Evolutionary conservation across 2,797 vertebrate genomes (phyloP).

Genomic region (Propithecus deckenii): DNA sequence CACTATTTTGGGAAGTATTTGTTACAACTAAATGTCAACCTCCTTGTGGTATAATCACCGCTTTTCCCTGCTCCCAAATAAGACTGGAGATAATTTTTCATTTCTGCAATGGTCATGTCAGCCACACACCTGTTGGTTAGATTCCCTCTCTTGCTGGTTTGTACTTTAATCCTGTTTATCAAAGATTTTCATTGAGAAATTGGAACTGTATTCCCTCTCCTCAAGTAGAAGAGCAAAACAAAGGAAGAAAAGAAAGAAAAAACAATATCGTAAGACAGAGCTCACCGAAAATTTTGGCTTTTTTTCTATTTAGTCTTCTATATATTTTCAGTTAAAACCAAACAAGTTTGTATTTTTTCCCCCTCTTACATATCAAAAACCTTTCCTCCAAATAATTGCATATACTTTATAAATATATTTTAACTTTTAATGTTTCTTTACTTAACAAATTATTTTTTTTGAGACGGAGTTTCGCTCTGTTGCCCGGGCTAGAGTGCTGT

Average conservation of each 20-base stretch:
- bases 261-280: neutral
- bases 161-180: neutral
- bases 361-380: neutral
- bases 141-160: neutral
- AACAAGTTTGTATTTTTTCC: neutral
- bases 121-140: neutral
- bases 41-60: neutral
- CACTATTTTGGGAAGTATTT: neutral
- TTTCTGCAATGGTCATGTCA: neutral
- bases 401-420: neutral
- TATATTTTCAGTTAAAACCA: constrained; percentile 22
- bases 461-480: no score
- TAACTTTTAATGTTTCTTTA: neutral
- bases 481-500: no score
- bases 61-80: neutral
- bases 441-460: neutral
- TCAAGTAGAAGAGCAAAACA: neutral
- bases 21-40: neutral
- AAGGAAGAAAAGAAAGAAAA: neutral
- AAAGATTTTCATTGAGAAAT: constrained; percentile 1
- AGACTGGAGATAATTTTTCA: neutral
- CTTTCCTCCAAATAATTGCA: neutral
- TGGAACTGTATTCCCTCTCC: neutral
- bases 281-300: neutral
- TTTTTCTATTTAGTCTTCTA: neutral